Conservation (phyloP, 2,888 invertebrate genomes). For the Drosophila nigricruria region DNA sequence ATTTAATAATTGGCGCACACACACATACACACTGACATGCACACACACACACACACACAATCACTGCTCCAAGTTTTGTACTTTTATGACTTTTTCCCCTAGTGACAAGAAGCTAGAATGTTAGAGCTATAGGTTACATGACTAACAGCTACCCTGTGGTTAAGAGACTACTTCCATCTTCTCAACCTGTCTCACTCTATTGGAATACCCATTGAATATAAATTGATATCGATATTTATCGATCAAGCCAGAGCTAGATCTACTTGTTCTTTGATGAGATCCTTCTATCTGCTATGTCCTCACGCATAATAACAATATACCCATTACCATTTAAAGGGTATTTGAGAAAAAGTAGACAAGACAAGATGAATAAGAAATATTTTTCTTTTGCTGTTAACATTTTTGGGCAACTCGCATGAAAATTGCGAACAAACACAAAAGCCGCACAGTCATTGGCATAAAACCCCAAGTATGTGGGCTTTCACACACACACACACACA, state of each 20-base stretch:
- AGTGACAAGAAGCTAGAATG: not conserved
- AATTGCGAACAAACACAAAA: constrained; percentile 31
- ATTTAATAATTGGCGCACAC: constrained; percentile 68
- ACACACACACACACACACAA: constrained; percentile 27
- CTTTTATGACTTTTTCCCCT: constrained; percentile 35
- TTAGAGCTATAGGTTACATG: not conserved
- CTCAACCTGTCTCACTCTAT: not conserved
- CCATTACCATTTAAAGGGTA: not conserved
- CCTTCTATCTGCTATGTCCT: not conserved
- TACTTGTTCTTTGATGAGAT: not conserved
- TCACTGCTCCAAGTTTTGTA: constrained; percentile 17
- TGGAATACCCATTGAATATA: not conserved
- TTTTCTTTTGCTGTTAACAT: constrained; percentile 58
- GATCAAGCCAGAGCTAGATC: not conserved
- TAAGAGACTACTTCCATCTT: not conserved
- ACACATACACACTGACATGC: not conserved
- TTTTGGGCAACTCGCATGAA: constrained; percentile 28
- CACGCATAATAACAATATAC: not conserved
- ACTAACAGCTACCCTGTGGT: not conserved
- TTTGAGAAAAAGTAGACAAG: constrained; percentile 1
- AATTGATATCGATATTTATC: not conserved
- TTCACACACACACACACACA: constrained; percentile 5
- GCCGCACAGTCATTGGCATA: constrained; percentile 56
- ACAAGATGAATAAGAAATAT: constrained; percentile 20
- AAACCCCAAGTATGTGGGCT: constrained; percentile 42